Evolutionary conservation across 2,113 vertebrate species (phyloP).

Genomic region (Onychostoma macrolepis): DNA sequence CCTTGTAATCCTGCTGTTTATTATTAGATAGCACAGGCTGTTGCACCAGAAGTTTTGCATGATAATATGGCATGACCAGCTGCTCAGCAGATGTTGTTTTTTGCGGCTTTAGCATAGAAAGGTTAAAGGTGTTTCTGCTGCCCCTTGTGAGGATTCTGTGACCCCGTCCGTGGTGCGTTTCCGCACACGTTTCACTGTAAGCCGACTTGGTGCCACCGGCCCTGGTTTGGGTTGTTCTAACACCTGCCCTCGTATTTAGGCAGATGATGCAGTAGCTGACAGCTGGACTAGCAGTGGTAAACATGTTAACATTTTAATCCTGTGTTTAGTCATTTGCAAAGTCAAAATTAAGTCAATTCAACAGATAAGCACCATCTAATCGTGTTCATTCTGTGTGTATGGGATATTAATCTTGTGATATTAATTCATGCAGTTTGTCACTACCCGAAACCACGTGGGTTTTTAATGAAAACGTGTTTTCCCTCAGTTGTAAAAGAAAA

Average conservation of each 20-base stretch:
- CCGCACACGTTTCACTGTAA: neutral
- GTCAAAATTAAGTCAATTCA: slow-evolving; percentile 25
- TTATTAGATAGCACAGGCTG: slow-evolving; percentile 70
- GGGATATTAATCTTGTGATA: neutral
- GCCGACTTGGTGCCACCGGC: slow-evolving; percentile 12
- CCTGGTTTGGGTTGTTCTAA: slow-evolving; percentile 54
- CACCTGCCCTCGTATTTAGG: slow-evolving; percentile 70
- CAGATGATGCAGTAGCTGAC: slow-evolving; percentile 69
- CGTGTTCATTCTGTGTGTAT: neutral
- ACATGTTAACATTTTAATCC: slow-evolving; percentile 69
- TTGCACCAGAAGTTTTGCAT: slow-evolving; percentile 70
- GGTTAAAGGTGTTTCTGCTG: slow-evolving; percentile 62
- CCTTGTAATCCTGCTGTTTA: slow-evolving; percentile 76
- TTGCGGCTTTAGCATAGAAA: slow-evolving; percentile 64
- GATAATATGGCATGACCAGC: slow-evolving; percentile 73
- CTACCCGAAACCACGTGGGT: no score
- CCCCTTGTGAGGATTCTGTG: slow-evolving; percentile 45
- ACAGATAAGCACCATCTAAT: neutral
- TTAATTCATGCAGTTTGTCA: neutral
- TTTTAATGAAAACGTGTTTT: neutral
- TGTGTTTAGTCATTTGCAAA: slow-evolving; percentile 36
- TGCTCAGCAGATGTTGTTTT: slow-evolving; percentile 80
- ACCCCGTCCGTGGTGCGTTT: slow-evolving; percentile 20
- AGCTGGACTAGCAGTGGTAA: slow-evolving; percentile 69
- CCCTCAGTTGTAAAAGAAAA: neutral